Percentiles rank a stretch among this genome's conserved stretches.
phyloP scores from a whole-genome alignment of 2,113 vertebrate genomes.

The Pelodiscus sinensis region DNA sequence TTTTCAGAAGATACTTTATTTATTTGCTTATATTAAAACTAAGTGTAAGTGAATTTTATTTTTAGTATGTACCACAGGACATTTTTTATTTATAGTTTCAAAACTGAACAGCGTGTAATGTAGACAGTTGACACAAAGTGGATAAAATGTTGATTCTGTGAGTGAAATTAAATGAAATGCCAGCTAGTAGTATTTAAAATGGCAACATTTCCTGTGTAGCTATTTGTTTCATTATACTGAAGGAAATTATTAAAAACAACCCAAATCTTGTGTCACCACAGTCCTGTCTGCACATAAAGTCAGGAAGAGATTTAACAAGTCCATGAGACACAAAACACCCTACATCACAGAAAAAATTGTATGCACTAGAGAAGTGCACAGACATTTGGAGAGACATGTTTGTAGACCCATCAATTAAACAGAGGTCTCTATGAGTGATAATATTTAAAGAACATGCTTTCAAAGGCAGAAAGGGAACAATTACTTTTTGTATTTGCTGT shows the following conservation, averaged over 20 bases:
- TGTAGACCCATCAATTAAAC: background rate
- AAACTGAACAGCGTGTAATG: background rate
- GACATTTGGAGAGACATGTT: background rate
- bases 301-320: background rate
- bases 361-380: background rate
- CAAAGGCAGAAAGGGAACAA: background rate
- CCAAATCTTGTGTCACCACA: background rate
- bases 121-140: background rate
- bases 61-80: background rate
- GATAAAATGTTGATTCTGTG: background rate
- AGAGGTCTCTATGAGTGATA: background rate
- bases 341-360: background rate
- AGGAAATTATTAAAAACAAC: background rate
- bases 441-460: background rate
- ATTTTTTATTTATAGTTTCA: background rate
- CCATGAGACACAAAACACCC: background rate
- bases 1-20: background rate
- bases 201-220: background rate
- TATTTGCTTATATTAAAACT: background rate
- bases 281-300: background rate
- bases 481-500: background rate
- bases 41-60: background rate
- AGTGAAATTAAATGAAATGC: background rate
- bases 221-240: background rate
- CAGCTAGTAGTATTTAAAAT: background rate